Evolutionary conservation across 2,113 vertebrate genomes (phyloP).

Genomic region (Climacteris rufus): DNA sequence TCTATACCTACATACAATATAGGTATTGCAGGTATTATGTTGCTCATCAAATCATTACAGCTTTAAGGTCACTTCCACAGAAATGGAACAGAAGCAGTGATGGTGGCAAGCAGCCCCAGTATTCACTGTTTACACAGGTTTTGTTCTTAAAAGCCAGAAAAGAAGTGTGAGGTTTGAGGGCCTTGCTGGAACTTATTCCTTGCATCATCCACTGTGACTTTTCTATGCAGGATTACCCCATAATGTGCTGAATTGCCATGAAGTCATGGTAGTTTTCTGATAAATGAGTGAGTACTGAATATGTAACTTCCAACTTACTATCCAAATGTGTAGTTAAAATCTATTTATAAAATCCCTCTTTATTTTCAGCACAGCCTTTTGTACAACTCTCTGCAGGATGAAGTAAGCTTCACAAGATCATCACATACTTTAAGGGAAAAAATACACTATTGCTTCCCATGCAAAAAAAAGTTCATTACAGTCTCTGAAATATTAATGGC

Average conservation of each 20-base stretch:
- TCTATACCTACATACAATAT: background rate
- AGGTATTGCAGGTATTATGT: background rate
- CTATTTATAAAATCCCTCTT: background rate
- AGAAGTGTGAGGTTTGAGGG: background rate
- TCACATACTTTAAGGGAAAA: background rate
- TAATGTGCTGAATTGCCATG: background rate
- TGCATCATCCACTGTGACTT: background rate
- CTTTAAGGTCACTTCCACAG: background rate
- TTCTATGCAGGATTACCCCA: background rate
- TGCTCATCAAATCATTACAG: background rate
- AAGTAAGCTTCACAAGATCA: background rate
- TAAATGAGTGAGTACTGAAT: background rate
- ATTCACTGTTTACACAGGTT: background rate
- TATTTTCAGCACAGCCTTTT: background rate
- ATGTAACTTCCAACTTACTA: background rate
- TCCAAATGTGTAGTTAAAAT: background rate
- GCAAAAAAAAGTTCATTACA: background rate
- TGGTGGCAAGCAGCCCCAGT: background rate
- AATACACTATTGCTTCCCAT: background rate
- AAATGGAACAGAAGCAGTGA: background rate
- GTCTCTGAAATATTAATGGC: background rate
- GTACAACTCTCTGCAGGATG: background rate
- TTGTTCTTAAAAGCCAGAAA: background rate
- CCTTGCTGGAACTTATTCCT: background rate
- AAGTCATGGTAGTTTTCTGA: background rate